Evolutionary conservation across 2,113 vertebrate genomes (phyloP).

Genomic region (Misgurnus mizolepis): DNA sequence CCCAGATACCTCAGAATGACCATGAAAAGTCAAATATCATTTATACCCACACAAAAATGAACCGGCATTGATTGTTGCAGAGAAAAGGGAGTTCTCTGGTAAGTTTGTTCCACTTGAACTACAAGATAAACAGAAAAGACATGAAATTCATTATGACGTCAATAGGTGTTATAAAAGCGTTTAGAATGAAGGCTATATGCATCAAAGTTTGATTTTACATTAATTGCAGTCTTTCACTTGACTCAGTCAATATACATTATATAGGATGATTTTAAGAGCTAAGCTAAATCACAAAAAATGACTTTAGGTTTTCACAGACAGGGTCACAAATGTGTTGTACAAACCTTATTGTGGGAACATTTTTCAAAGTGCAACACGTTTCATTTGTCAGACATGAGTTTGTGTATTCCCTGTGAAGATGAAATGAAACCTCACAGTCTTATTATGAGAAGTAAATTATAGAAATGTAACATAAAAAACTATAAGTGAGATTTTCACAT

Average conservation of each 20-base stretch:
- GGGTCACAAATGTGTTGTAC: background rate
- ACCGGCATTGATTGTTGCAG: slow-evolving; percentile 70
- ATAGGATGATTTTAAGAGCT: too few species aligned
- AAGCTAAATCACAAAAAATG: too few species aligned
- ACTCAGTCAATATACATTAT: too few species aligned
- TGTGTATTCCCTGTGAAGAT: slow-evolving; percentile 59
- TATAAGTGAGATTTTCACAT: background rate
- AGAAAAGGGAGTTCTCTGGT: slow-evolving; percentile 76
- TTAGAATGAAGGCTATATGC: too few species aligned
- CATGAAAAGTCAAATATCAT: background rate
- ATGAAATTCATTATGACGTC: background rate
- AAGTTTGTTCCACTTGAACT: slow-evolving; percentile 70
- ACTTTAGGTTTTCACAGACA: too few species aligned
- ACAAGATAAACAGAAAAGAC: slow-evolving; percentile 40
- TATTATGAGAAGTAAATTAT: background rate
- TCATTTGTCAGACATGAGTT: slow-evolving; percentile 65
- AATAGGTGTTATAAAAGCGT: too few species aligned
- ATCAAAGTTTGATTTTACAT: too few species aligned
- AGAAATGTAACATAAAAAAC: background rate
- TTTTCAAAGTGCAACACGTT: slow-evolving; percentile 62
- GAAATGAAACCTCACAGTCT: background rate
- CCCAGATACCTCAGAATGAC: background rate
- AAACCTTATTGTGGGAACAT: slow-evolving; percentile 76
- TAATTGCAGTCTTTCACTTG: too few species aligned
- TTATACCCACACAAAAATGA: slow-evolving; percentile 75